Conservation (phyloP, 2,113 vertebrate species). For the Sitta europaea region DNA sequence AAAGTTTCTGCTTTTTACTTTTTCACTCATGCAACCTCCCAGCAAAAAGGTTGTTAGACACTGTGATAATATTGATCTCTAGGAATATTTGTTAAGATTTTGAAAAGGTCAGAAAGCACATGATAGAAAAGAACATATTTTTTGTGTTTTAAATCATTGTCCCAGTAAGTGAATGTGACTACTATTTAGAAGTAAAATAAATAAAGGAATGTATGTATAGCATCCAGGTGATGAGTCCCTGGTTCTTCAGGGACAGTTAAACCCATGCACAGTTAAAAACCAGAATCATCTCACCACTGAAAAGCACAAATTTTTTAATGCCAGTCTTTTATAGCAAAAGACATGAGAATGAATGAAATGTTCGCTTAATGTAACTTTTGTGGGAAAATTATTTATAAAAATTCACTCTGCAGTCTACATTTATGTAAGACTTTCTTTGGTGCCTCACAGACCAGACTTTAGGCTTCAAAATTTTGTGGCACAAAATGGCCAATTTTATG, state of each 20-base stretch:
- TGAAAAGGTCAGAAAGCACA: slow-evolving; percentile 24
- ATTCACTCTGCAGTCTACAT: not conserved
- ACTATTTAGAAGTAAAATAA: not conserved
- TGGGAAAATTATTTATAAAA: not conserved
- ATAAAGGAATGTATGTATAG: not conserved
- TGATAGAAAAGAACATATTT: not conserved
- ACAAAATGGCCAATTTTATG: not conserved
- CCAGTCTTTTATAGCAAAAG: not conserved
- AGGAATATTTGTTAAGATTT: slow-evolving; percentile 7
- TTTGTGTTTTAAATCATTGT: not conserved
- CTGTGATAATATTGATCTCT: not conserved
- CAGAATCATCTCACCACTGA: not conserved
- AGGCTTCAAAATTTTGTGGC: not conserved
- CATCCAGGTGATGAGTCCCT: not conserved
- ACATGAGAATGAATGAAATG: not conserved
- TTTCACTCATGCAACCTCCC: not conserved
- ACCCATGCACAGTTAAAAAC: not conserved
- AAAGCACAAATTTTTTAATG: slow-evolving; percentile 9
- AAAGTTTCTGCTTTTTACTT: not conserved
- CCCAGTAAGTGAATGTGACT: not conserved
- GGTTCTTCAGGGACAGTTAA: not conserved
- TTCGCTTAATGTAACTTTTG: not conserved
- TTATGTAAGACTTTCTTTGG: not conserved
- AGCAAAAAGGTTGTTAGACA: not conserved
- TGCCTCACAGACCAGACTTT: not conserved